Conservation (phyloP, 2,888 invertebrate genomes). For the Periphyllus acericola region DNA sequence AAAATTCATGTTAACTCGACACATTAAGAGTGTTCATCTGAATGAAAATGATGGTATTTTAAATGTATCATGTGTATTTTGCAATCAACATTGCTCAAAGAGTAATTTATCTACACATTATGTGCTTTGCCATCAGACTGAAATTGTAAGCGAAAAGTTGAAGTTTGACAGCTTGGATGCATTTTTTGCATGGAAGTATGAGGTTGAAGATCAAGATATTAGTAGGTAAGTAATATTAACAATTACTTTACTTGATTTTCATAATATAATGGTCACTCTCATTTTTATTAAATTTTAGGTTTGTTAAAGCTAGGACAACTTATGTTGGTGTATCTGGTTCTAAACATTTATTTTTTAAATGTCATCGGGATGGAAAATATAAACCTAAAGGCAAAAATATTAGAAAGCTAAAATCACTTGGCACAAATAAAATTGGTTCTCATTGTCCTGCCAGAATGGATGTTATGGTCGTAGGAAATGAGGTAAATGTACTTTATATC, state of each 20-base stretch:
- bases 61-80: slow-evolving; percentile 63
- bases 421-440: slow-evolving; percentile 65
- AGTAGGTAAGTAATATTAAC: slow-evolving; percentile 38
- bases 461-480: slow-evolving; percentile 62
- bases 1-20: slow-evolving; percentile 51
- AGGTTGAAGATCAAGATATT: slow-evolving; percentile 63
- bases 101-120: slow-evolving; percentile 63
- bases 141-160: slow-evolving; percentile 62
- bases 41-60: slow-evolving; percentile 38
- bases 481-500: slow-evolving; percentile 63
- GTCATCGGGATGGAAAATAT: slow-evolving; percentile 64
- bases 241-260: background rate
- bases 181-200: slow-evolving; percentile 64
- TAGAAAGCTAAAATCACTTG: slow-evolving; percentile 64
- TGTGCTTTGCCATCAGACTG: slow-evolving; percentile 60
- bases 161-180: slow-evolving; percentile 63
- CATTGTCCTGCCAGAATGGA: slow-evolving; percentile 64
- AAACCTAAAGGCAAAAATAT: slow-evolving; percentile 63
- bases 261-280: background rate
- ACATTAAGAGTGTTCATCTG: slow-evolving; percentile 44
- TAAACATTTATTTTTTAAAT: slow-evolving; percentile 63
- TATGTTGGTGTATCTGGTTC: slow-evolving; percentile 63
- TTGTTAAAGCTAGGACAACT: slow-evolving; percentile 63
- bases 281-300: slow-evolving; percentile 54
- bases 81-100: slow-evolving; percentile 56